A percentile compares a stretch with the other conserved stretches of the same genome.
These are phyloP conservation scores for Machimus rusticus DNA, from an alignment of 2,888 invertebrate genomes.

Conservation along the genomic window DNA sequence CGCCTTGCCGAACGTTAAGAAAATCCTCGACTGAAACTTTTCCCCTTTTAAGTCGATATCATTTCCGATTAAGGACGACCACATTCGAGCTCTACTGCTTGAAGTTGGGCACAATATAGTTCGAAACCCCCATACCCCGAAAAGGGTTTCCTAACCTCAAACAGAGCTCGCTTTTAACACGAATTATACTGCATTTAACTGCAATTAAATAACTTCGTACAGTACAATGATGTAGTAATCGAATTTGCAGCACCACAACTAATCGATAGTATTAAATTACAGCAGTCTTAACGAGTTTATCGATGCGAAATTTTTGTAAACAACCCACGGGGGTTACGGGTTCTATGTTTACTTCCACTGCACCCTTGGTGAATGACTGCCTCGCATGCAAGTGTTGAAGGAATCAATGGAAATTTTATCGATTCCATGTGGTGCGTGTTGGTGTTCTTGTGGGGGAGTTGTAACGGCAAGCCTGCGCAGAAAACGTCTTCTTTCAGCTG, in stretches of 20 bases:
- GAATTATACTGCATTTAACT: neutral
- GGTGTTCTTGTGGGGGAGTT: neutral
- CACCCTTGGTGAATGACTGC: constrained; percentile 17
- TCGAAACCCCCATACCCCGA: neutral
- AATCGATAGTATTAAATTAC: neutral
- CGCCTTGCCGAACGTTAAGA: constrained; percentile 1
- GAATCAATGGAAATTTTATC: constrained; percentile 12
- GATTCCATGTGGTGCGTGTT: neutral
- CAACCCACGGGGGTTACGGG: neutral
- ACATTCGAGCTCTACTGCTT: neutral
- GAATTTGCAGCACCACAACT: neutral
- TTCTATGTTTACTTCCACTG: neutral
- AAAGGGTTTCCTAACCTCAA: constrained; percentile 9
- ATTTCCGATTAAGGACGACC: constrained; percentile 5
- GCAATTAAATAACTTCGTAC: neutral
- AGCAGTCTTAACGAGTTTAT: neutral
- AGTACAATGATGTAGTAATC: neutral
- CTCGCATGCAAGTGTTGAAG: neutral
- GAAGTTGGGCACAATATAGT: constrained; percentile 14
- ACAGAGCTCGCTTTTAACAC: neutral
- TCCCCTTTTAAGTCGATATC: constrained; percentile 28
- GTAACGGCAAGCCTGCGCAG: neutral
- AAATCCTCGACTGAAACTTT: constrained; percentile 16
- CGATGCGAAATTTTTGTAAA: constrained; percentile 2
- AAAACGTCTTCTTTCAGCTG: neutral